These are phyloP conservation scores for Drosophila equinoxialis DNA, from an alignment of 1,140 invertebrate genomes.

Conservation along the genomic window DNA sequence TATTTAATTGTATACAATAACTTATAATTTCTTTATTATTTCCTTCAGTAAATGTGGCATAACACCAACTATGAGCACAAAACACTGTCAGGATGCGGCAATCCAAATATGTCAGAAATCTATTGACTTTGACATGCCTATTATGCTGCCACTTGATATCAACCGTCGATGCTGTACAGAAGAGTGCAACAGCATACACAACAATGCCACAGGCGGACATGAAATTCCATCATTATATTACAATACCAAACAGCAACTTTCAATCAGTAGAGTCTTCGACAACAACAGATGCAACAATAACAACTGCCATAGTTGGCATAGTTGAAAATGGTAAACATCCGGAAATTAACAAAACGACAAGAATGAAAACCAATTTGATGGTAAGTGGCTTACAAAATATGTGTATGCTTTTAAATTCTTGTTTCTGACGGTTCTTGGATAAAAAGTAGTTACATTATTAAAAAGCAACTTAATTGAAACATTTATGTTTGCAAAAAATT, in stretches of 20 bases:
- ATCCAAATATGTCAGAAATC: not conserved
- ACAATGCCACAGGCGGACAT: not conserved
- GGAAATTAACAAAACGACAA: not conserved
- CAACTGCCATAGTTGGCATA: conserved; percentile 6
- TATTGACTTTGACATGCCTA: conserved; percentile 19
- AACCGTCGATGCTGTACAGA: not conserved
- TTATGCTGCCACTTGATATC: not conserved
- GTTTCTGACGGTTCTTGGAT: no score
- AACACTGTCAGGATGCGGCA: conserved; percentile 31
- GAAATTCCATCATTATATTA: not conserved
- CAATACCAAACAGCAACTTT: not conserved
- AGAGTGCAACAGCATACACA: not conserved
- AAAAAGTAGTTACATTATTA: no score
- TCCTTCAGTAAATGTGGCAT: conserved; percentile 12
- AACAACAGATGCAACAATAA: not conserved
- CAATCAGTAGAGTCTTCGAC: not conserved
- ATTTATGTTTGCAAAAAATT: no score
- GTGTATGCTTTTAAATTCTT: no score
- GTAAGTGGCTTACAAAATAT: not conserved
- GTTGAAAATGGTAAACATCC: not conserved
- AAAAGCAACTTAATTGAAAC: no score
- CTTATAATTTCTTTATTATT: not conserved
- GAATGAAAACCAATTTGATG: not conserved
- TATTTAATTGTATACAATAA: not conserved
- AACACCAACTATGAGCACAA: conserved; percentile 31